Base-by-base conservation (phyloP, 2,113 vertebrate species). In the Psilopogon haemacephalus region DNA sequence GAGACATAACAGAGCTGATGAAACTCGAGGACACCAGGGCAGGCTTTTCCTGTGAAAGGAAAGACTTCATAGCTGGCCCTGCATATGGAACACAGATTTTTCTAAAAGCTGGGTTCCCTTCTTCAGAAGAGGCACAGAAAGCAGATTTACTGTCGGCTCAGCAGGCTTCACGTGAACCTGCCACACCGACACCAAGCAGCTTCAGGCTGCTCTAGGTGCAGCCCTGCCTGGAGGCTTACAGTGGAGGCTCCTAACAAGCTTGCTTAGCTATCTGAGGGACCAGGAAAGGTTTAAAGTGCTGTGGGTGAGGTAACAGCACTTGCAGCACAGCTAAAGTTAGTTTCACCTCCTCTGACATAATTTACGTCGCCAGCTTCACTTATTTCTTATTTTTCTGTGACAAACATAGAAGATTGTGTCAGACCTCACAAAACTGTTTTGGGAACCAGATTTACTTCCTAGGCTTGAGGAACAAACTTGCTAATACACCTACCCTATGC, bases 61-160 rank as follows among this genome's bases (percentile, higher is more conserved):
- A 96, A 91, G 87, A 96, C 69, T 96, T 96, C 89, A 95, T 91
- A 95, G 85, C 91, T 92, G 75, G 42, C 46, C 94, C 87, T 96
- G 94, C 96, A 96, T 96, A 95, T 96, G 96, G 96, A 95, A 94
- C 91, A 91, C 96, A 96, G 96, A 93, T 96, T 96, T 96, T 95
- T 55, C 71, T 65, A 75, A 95, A 91, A 96, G 75, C 85, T 95
- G 85, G 89, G 93, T 95, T 95, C 87, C 24, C 82, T 81, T 94
- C 89, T 88, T 89, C 70, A 89, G 78, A 89, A 72, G 37, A 86
- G 32, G 94, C 87, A 88, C 93, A 84, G 79, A 96, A 94, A 94
- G 37, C 94, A 91, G 96, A 94, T 94, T 84, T 86, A 77, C 62
- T 93, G 35, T 96, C 95, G 96, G 94, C 84, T 93, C 72, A 91